phyloP scores from a whole-genome alignment of 2,797 vertebrate species.

The Neomorphus geoffroyi region DNA sequence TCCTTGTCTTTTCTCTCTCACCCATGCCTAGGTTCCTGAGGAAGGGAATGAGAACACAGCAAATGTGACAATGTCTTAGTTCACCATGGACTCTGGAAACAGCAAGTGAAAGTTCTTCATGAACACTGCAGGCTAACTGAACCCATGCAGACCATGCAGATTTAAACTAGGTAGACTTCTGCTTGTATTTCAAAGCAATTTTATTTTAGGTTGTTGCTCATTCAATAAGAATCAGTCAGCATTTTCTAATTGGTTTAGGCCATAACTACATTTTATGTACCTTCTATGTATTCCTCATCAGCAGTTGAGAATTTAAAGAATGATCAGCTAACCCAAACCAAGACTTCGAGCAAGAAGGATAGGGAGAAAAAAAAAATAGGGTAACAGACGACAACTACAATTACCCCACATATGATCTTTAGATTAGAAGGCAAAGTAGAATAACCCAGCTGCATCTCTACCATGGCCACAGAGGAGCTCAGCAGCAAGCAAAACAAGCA shows the following conservation, averaged over 20 bases:
- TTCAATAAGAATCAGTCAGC: neutral
- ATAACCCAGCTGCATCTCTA: neutral
- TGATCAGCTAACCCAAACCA: neutral
- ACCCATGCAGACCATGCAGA: neutral
- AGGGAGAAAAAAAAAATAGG: neutral
- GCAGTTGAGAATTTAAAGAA: neutral
- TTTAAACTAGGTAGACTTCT: neutral
- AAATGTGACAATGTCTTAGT: neutral
- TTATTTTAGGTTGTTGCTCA: neutral
- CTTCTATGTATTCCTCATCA: neutral
- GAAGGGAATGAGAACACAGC: neutral
- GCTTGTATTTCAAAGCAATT: neutral
- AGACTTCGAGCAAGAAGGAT: neutral
- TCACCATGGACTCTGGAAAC: neutral
- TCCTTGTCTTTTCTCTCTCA: neutral
- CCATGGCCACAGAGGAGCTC: accelerated
- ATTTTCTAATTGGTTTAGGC: neutral
- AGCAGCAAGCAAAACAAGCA: neutral
- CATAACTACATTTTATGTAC: neutral
- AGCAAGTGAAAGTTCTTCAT: neutral
- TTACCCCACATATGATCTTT: neutral
- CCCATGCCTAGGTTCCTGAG: neutral
- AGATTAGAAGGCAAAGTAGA: neutral
- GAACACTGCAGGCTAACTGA: neutral
- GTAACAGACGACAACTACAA: neutral